These are phyloP conservation scores for Anarrhichthys ocellatus DNA, from an alignment of 2,113 vertebrate genomes.

Conservation along the genomic window DNA sequence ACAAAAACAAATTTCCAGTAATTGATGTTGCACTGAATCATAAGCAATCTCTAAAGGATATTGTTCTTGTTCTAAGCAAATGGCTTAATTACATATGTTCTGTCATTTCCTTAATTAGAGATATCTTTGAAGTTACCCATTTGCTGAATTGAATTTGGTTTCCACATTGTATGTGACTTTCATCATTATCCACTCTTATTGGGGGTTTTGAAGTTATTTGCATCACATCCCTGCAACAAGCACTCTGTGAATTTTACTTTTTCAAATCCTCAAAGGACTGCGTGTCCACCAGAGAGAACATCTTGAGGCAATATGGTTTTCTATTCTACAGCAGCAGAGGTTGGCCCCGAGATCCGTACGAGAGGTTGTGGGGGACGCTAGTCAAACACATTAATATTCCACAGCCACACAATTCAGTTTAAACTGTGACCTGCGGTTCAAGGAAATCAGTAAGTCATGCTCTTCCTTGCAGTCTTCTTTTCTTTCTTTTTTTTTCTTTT, in stretches of 20 bases:
- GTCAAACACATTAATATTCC: slow-evolving; percentile 58
- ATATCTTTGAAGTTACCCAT: slow-evolving; percentile 23
- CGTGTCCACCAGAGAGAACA: slow-evolving; percentile 21
- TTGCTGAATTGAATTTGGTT: slow-evolving; percentile 17
- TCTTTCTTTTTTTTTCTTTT: slow-evolving; percentile 4
- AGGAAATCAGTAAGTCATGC: slow-evolving; percentile 50
- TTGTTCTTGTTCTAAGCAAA: not conserved
- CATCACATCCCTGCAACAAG: slow-evolving; percentile 10
- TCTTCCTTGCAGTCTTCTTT: slow-evolving; percentile 29
- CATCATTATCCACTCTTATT: slow-evolving; percentile 3
- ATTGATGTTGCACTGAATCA: not conserved
- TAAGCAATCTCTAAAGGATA: not conserved
- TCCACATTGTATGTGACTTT: slow-evolving; percentile 30
- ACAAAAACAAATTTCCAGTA: not conserved
- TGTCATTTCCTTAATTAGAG: not conserved
- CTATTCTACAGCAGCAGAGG: not conserved
- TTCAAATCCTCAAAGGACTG: slow-evolving; percentile 32
- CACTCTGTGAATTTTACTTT: not conserved
- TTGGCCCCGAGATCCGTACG: slow-evolving; percentile 22
- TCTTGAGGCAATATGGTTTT: slow-evolving; percentile 34
- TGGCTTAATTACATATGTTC: not conserved
- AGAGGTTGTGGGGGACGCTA: slow-evolving; percentile 44
- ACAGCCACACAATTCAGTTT: slow-evolving; percentile 37
- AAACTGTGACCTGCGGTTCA: slow-evolving; percentile 64
- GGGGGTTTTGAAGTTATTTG: slow-evolving; percentile 34